These are phyloP conservation scores for Otus sunia DNA, from an alignment of 2,113 vertebrate genomes.

Conservation along the genomic window DNA sequence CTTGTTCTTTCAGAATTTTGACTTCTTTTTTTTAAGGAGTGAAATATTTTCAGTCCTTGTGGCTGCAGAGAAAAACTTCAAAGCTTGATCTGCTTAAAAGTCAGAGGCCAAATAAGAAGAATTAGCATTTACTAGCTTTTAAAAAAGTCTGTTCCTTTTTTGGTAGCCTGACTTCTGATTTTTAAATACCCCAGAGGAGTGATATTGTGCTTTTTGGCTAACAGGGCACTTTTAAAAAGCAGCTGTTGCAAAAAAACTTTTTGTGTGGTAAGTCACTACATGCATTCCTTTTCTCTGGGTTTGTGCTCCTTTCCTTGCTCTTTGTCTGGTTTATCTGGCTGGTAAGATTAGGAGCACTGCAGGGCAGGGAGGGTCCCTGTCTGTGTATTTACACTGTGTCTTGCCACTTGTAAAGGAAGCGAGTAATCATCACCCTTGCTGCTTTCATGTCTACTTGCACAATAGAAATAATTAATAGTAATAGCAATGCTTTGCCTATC, in stretches of 20 bases:
- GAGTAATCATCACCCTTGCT: conserved; percentile 41
- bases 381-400: conserved; percentile 29
- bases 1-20: background rate
- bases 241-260: background rate
- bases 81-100: background rate
- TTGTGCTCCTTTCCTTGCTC: background rate
- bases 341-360: conserved; percentile 35
- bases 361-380: conserved; percentile 38
- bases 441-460: conserved; percentile 66
- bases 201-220: background rate
- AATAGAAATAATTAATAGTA: conserved; percentile 62
- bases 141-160: background rate
- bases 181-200: background rate
- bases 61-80: background rate
- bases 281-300: background rate
- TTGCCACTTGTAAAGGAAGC: conserved; percentile 59
- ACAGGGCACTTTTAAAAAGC: background rate
- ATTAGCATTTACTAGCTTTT: background rate
- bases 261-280: background rate
- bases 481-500: conserved; percentile 63
- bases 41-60: background rate
- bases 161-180: background rate
- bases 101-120: background rate
- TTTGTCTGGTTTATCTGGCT: conserved; percentile 14
- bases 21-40: background rate